Conservation (phyloP, 2,797 vertebrate genomes). For the Labroides dimidiatus region DNA sequence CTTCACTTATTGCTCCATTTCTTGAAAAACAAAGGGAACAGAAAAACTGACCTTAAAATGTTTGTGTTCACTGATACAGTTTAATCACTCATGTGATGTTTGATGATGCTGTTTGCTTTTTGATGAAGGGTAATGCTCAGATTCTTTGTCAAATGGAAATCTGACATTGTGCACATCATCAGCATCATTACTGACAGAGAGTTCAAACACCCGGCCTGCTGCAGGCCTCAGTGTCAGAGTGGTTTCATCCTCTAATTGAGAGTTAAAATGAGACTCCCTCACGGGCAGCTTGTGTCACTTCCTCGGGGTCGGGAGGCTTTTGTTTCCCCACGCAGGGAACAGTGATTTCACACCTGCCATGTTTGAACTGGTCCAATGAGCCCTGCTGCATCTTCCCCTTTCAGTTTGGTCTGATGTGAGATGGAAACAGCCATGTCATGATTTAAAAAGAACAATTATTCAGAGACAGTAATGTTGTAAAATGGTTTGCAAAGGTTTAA, state of each 20-base stretch:
- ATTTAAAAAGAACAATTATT: conserved; percentile 2
- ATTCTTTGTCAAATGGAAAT: background rate
- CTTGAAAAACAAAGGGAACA: background rate
- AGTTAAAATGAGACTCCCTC: conserved; percentile 35
- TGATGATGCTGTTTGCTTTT: background rate
- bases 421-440: conserved; percentile 18
- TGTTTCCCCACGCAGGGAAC: conserved; percentile 15
- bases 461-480: background rate
- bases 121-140: background rate
- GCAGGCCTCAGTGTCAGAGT: conserved; percentile 37
- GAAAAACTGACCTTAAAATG: background rate
- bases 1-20: conserved; percentile 20
- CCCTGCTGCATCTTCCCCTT: conserved; percentile 33
- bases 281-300: conserved; percentile 40
- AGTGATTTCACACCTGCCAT: conserved; percentile 63
- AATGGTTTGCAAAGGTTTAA: no score
- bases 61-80: no score
- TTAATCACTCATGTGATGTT: background rate
- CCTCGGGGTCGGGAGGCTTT: conserved; percentile 38
- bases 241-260: conserved; percentile 55
- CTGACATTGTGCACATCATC: background rate
- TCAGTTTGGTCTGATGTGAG: conserved; percentile 36
- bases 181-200: conserved; percentile 29
- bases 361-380: conserved; percentile 54
- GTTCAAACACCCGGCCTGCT: conserved; percentile 29